Evolutionary conservation across 2,797 vertebrate species (phyloP).

Genomic region (Cottoperca gobio): DNA sequence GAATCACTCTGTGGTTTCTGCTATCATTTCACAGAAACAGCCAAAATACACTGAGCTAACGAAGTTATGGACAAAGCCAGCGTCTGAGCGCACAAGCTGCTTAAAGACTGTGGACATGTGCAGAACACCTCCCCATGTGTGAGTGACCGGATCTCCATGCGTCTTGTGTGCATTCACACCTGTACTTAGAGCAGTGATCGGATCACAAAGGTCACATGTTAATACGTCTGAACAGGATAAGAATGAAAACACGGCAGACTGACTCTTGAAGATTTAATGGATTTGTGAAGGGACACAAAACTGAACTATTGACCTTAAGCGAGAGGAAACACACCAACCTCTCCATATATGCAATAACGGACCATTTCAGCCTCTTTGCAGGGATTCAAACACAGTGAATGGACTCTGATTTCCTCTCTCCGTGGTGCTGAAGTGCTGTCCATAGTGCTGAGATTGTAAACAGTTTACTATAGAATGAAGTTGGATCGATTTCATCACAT

Average conservation of each 20-base stretch:
- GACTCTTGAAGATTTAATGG: constrained; percentile 52
- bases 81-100: too few species aligned
- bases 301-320: constrained; percentile 47
- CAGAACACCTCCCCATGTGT: too few species aligned
- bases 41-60: too few species aligned
- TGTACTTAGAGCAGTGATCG: too few species aligned
- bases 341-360: constrained; percentile 39
- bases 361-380: constrained; percentile 38
- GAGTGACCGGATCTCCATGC: too few species aligned
- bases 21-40: too few species aligned
- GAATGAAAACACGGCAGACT: constrained; percentile 32
- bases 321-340: constrained; percentile 37
- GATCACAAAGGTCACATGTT: too few species aligned
- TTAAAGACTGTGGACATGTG: too few species aligned
- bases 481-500: constrained; percentile 43
- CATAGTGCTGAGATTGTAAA: constrained; percentile 21
- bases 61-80: too few species aligned
- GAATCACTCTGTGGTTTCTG: too few species aligned
- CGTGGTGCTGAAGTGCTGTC: constrained; percentile 36
- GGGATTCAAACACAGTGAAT: constrained; percentile 23
- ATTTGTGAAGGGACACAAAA: constrained; percentile 40
- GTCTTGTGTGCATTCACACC: too few species aligned
- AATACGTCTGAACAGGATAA: neutral
- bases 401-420: constrained; percentile 46
- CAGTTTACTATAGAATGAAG: constrained; percentile 7